phyloP scores from a whole-genome alignment of 2,797 vertebrate genomes.

The Eulemur coronatus region DNA sequence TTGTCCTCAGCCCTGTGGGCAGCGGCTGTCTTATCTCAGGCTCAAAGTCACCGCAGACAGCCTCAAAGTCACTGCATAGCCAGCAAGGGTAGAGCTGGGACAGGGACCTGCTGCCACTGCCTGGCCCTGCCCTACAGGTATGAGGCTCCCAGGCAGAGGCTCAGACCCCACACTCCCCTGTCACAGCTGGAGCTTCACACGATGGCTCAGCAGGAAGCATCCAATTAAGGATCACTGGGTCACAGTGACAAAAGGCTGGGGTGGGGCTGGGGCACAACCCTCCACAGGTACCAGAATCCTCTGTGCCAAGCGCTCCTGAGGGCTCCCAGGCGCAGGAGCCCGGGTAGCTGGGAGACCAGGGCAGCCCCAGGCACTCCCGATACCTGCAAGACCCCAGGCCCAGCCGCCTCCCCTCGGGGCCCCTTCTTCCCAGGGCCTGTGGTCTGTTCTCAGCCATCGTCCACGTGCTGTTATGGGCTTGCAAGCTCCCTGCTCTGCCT shows the following conservation, averaged over 20 bases:
- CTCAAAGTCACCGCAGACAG: not conserved
- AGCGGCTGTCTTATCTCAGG: not conserved
- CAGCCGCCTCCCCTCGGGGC: not conserved
- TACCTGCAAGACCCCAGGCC: not conserved
- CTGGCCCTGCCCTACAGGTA: not conserved
- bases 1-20: not conserved
- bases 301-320: not conserved
- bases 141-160: not conserved
- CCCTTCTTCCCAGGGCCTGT: not conserved
- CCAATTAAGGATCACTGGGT: not conserved
- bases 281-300: not conserved
- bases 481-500: not conserved
- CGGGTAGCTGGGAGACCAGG: not conserved
- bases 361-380: not conserved
- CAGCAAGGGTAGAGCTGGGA: not conserved
- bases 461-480: not conserved
- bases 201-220: rapidly evolving
- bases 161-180: not conserved
- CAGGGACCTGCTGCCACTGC: not conserved
- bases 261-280: not conserved
- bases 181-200: not conserved
- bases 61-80: not conserved
- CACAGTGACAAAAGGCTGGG: no score
- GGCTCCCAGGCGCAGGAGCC: not conserved
- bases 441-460: rapidly evolving